Evolutionary conservation across 2,888 invertebrate genomes (phyloP), one percentile per base, ranked within the genome.

Genomic region (Escarpia spicata): DNA sequence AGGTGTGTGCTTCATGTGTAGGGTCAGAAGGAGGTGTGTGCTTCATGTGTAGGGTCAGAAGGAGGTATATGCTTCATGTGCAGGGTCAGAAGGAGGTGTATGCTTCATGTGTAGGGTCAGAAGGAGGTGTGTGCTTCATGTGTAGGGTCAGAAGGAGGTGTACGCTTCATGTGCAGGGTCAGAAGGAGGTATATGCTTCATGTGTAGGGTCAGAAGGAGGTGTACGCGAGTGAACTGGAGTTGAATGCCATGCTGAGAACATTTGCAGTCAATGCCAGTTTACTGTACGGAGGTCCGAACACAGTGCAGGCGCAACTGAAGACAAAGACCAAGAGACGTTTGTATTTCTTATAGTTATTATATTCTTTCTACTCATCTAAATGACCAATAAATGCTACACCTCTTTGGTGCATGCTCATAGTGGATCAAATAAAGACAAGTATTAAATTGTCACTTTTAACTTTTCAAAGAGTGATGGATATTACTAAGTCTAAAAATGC

Each of bases 251-350:
- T 96, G 92, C 95, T 96, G 93, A 93, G 95, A 89, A 95, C 95
- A 8, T 96, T 96, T 94, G 95, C 96, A 37, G 96, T 95, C 92
- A 96, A 96, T 93, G 95, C 96, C 92, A 95, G 96, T 43, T 94
- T 95, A 10, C 95, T 96, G 45, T 96, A 96, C 94, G 96, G 96
- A 58, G 96, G 96, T 8, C 96, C 96, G 94, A 96, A 96, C 94
- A 96, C 96, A 3, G 96, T 96, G 0, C 92, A 94, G 8, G 96
- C 96, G 0, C 96, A 96, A 93, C 94, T 96, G 8, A 96, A 95
- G 93, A 92, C 94, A 92, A 96, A 95, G 60, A 95, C 95, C 2
- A 96, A 96, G 92, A 93, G 96, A 95, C 95, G 96, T 96, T 93
- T 75, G 75, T 75, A 75, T 75, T 75, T 75, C 75, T 75, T 75